Percentiles rank a stretch among this genome's conserved stretches.
Evolutionary conservation across 35 echinoderm and acorn worm genomes (phyloP).

Genomic region (Heliocidaris erythrogramma): DNA sequence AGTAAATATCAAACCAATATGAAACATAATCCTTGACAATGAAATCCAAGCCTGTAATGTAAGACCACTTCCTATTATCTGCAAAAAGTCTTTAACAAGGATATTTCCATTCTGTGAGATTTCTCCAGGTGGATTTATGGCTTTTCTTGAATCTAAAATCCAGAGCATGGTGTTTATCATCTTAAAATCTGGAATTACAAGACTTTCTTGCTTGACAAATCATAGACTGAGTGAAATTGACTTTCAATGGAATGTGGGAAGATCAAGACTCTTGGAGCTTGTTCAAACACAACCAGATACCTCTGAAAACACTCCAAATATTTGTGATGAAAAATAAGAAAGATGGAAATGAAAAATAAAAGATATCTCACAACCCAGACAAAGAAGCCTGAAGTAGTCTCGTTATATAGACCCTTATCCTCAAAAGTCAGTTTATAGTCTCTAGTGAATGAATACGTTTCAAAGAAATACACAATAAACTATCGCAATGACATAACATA

Average conservation of each 20-base stretch:
- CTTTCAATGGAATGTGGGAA: neutral
- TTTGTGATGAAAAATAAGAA: neutral
- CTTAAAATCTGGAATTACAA: conserved; percentile 18
- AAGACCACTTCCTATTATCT: neutral
- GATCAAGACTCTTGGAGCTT: conserved; percentile 16
- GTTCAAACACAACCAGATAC: neutral
- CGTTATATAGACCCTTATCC: neutral
- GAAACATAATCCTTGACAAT: neutral
- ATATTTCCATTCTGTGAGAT: neutral
- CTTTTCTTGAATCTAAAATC: neutral
- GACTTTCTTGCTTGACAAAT: neutral
- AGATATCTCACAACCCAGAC: neutral
- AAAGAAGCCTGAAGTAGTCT: neutral
- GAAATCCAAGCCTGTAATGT: neutral
- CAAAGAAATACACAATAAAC: no score
- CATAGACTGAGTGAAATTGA: neutral
- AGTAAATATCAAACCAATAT: neutral
- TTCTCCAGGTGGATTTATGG: neutral
- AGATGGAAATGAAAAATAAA: neutral
- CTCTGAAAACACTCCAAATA: neutral
- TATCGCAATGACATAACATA: no score
- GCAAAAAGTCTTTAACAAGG: neutral
- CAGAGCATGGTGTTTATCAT: neutral
- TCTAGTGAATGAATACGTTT: no score
- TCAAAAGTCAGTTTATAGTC: neutral